Evolutionary conservation across 30 jellyfish, hydroid and myxozoan genomes (phyloP), one percentile per base, ranked within the genome.

Genomic region (Hydra vulgaris): DNA sequence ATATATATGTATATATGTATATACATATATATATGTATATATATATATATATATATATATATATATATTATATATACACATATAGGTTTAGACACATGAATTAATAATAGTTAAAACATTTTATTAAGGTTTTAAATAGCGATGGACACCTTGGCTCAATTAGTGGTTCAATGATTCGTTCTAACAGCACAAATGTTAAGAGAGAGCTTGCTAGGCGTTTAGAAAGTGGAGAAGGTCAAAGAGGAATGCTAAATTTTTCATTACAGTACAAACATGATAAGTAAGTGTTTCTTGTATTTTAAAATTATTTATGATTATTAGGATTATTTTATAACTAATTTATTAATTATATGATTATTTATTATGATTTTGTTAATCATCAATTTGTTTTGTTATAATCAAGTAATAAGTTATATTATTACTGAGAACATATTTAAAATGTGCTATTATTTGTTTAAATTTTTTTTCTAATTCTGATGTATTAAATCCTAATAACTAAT

Each of bases 181-280:
- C 83, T 56, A 25, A 66, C 67, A 80, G 53, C 74, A 55, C 87
- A 1, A 18, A 19, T 1, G 27, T 40, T 16, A 67, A 70, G 22
- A 66, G 87, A 23, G 87, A 83, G 0, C 61, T 70, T 0, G 84
- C 88, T 26, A 77, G 85, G 18, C 79, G 99, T 12, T 81, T 93
- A 16, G 95, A 94, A 74, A 93, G 99, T 75, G 99, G 85, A 27
- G 91, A 82, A 56, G 82, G 87, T 71, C 56, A 74, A 54, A 82
- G 99, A 17, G 99, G 99, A 54, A 93, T 93, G 99, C 80, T 93
- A 26, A 87, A 93, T 73, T 93, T 93, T 74, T 79, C 94, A 7
- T 56, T 93, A 61, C 96, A 87, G 69, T 93, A 93, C 81, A 81
- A 82, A 76, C 94, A 82, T 20, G 96, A 87, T 82, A 87, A 88